A percentile compares a stretch with the other conserved stretches of the same genome.
These are phyloP conservation scores for Molossus molossus DNA, from an alignment of 2,797 vertebrate genomes.

Conservation along the genomic window DNA sequence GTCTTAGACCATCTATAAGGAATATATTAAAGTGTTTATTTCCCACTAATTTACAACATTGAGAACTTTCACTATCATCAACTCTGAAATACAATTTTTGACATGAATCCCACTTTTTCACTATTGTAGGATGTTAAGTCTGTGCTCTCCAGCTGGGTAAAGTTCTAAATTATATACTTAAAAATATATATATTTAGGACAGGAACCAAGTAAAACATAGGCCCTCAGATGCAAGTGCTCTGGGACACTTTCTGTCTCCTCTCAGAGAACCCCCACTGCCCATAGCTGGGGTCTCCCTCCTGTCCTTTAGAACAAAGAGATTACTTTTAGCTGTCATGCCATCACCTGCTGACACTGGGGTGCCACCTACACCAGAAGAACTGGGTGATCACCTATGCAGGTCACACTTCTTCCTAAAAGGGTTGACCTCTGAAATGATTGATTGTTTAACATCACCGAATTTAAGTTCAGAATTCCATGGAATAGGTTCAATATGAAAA, in stretches of 20 bases:
- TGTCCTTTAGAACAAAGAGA: not conserved
- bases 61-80: not conserved
- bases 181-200: not conserved
- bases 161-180: not conserved
- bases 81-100: not conserved
- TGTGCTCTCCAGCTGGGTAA: not conserved
- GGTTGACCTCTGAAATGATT: not conserved
- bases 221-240: too few relatives aligned
- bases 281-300: not conserved
- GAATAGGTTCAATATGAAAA: not conserved
- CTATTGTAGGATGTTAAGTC: not conserved
- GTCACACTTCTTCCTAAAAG: not conserved
- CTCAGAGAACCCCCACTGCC: not conserved
- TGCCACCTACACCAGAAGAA: not conserved
- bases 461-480: conserved; percentile 7
- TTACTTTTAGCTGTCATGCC: not conserved
- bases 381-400: not conserved
- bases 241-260: not conserved
- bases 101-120: not conserved
- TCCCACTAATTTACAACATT: not conserved
- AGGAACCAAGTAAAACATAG: not conserved
- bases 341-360: not conserved
- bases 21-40: not conserved
- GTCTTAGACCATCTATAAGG: not conserved
- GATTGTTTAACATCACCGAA: not conserved